phyloP scores from a whole-genome alignment of 1,140 invertebrate genomes.

The Brachionus paranguensis region DNA sequence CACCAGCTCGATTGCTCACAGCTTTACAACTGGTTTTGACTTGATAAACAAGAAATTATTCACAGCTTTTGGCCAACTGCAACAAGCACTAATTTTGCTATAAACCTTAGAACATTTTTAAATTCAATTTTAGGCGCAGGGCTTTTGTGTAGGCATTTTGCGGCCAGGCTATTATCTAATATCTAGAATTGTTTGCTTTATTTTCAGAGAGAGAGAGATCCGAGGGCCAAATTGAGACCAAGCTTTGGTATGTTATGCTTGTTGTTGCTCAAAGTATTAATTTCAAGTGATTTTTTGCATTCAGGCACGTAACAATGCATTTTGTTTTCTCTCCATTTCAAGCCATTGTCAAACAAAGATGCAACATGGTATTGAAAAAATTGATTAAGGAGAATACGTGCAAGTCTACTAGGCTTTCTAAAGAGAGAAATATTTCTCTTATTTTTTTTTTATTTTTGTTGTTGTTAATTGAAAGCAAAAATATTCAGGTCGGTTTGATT shows the following conservation, averaged over 20 bases:
- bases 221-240: not conserved
- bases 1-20: not conserved
- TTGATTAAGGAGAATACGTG: not conserved
- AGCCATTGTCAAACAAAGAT: not conserved
- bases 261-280: not conserved
- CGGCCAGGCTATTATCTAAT: too few relatives aligned
- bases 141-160: not conserved
- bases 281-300: not conserved
- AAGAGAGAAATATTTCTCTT: not conserved
- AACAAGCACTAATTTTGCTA: not conserved
- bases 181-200: too few relatives aligned
- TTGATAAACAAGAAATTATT: not conserved
- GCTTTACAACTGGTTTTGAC: not conserved
- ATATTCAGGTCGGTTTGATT: conserved; percentile 39
- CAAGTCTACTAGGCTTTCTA: not conserved
- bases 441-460: not conserved
- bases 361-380: not conserved
- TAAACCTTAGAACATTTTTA: not conserved
- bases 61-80: not conserved
- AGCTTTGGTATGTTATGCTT: not conserved
- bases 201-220: too few relatives aligned
- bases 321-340: not conserved
- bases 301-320: conserved; percentile 3
- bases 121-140: not conserved
- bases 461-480: not conserved